Percentiles rank a stretch among this genome's conserved stretches.
Evolutionary conservation across 2,113 vertebrate genomes (phyloP).

Genomic region (Pseudopodoces humilis): DNA sequence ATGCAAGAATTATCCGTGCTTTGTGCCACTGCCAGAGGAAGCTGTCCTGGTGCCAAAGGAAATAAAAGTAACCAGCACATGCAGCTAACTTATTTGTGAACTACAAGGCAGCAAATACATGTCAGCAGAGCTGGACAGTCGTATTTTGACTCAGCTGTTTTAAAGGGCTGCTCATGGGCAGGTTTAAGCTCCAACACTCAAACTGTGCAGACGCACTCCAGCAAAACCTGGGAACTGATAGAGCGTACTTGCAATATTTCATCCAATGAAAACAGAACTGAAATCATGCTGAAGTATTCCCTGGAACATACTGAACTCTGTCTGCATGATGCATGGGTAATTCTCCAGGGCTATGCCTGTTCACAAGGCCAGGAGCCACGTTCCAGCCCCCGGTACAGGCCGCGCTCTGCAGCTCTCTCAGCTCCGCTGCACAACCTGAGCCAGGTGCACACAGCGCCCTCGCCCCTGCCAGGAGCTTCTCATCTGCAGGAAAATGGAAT

Average conservation of each 20-base stretch:
- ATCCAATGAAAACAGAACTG: conserved; percentile 15
- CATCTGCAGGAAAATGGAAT: neutral
- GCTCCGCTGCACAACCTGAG: neutral
- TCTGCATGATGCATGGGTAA: neutral
- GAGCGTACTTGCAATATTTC: neutral
- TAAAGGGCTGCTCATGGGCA: neutral
- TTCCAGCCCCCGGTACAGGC: neutral
- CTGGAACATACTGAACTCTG: conserved; percentile 22
- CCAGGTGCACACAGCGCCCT: accelerated
- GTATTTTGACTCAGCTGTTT: neutral
- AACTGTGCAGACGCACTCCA: neutral
- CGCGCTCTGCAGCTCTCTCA: neutral
- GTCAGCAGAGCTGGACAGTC: neutral
- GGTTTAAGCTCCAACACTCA: neutral
- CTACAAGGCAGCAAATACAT: neutral
- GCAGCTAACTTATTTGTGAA: neutral
- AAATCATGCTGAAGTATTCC: neutral
- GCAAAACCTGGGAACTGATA: neutral
- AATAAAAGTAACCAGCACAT: conserved; percentile 1
- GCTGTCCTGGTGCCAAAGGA: conserved; percentile 5
- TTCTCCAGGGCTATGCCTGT: neutral
- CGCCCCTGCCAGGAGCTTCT: neutral
- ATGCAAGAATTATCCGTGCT: neutral
- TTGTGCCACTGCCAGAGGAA: conserved; percentile 11
- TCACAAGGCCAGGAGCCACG: neutral